Conservation (phyloP, 53 echinoderm and acorn worm genomes). For the Echinarachnius parma region DNA sequence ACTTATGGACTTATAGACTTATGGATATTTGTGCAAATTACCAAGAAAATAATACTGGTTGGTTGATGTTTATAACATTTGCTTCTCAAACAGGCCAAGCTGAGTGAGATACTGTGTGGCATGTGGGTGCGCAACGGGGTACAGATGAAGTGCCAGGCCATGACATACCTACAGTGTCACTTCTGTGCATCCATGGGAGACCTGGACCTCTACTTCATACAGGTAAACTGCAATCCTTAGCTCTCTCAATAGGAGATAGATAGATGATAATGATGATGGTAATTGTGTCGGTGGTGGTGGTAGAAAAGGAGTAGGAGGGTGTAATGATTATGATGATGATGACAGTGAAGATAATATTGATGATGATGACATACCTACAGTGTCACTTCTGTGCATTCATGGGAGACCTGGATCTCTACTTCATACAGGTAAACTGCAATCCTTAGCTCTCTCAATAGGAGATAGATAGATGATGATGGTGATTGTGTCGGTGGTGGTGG, state of each 20-base stretch:
- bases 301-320: too few species aligned
- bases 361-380: constrained; percentile 66
- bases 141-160: constrained; percentile 93
- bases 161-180: constrained; percentile 96
- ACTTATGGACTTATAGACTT: too few species aligned
- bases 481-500: too few species aligned
- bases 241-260: neutral
- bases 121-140: constrained; percentile 96
- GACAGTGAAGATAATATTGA: too few species aligned
- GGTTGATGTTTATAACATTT: too few species aligned
- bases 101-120: constrained; percentile 78
- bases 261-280: too few species aligned
- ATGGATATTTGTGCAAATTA: too few species aligned
- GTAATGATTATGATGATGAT: too few species aligned
- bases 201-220: constrained; percentile 87
- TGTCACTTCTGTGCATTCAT: constrained; percentile 90
- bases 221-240: constrained; percentile 58
- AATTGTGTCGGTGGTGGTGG: too few species aligned
- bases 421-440: constrained; percentile 65
- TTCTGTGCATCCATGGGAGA: constrained; percentile 98
- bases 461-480: neutral
- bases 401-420: constrained; percentile 71
- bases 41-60: too few species aligned
- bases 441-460: neutral
- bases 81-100: constrained; percentile 73